Conservation (phyloP, 2,888 invertebrate genomes). For the Ochropleura leucogaster region DNA sequence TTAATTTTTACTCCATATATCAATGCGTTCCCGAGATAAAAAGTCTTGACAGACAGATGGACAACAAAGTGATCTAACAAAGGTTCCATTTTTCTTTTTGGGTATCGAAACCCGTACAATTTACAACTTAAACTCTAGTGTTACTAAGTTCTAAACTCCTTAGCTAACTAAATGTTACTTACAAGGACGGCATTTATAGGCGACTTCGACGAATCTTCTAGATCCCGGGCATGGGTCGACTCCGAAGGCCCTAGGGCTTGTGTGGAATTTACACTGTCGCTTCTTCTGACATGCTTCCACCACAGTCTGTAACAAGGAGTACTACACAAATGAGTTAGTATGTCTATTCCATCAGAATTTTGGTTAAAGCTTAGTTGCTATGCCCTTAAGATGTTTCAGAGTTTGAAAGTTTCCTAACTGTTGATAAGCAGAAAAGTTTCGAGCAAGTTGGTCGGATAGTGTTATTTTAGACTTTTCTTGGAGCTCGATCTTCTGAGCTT, state of each 20-base stretch:
- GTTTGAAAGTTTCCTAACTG: conserved; percentile 25
- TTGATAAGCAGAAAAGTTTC: conserved; percentile 24
- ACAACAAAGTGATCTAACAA: too few species aligned
- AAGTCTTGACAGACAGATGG: too few species aligned
- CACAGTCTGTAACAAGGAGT: conserved; percentile 97
- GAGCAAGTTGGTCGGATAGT: conserved; percentile 1
- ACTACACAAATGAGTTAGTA: conserved; percentile 91
- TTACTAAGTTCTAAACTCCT: neutral
- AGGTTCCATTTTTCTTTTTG: too few species aligned
- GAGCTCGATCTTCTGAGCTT: neutral
- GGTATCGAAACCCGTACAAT: too few species aligned
- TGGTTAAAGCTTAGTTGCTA: conserved; percentile 23
- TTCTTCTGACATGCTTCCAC: conserved; percentile 98
- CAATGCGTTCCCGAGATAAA: too few species aligned
- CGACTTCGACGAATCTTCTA: conserved; percentile 98
- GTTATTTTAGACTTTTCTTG: conserved; percentile 22
- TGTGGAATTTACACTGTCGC: conserved; percentile 97
- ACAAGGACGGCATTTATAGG: conserved; percentile 99
- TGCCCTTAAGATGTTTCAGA: conserved; percentile 27
- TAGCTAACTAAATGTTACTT: conserved; percentile 86
- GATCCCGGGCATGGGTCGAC: conserved; percentile 98
- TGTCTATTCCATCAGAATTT: conserved; percentile 74
- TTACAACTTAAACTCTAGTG: neutral
- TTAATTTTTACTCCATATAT: too few species aligned
- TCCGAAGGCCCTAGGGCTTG: conserved; percentile 96